These are phyloP conservation scores for Parotia lawesii DNA, from an alignment of 2,113 vertebrate genomes.

Conservation along the genomic window DNA sequence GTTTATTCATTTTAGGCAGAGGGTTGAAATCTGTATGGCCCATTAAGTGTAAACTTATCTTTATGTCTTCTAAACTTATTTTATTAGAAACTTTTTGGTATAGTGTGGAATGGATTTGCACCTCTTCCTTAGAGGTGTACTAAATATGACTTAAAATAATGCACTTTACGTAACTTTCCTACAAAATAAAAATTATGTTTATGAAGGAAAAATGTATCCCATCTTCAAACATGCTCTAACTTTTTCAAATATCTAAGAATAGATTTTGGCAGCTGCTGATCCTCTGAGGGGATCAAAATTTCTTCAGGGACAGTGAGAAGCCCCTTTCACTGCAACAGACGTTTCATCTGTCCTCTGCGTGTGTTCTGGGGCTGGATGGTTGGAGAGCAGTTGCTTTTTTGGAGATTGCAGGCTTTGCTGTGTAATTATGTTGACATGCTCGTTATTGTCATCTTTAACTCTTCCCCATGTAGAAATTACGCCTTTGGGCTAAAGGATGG, in stretches of 20 bases:
- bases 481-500: neutral
- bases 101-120: neutral
- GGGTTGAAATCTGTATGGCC: neutral
- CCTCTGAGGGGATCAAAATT: slow-evolving; percentile 7
- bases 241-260: slow-evolving; percentile 22
- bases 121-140: neutral
- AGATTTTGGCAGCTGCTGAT: slow-evolving; percentile 24
- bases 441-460: neutral
- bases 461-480: neutral
- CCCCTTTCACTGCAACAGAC: neutral
- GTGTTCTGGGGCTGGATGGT: neutral
- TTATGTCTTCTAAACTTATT: neutral
- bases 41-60: neutral
- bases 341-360: neutral
- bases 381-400: neutral
- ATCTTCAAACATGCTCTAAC: neutral
- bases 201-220: neutral
- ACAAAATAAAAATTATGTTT: slow-evolving; percentile 3
- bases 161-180: neutral
- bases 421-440: slow-evolving; percentile 33
- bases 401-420: neutral
- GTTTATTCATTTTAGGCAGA: neutral
- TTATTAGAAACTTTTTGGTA: neutral
- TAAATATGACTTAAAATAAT: neutral
- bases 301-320: neutral